Conservation (phyloP, 1,140 invertebrate genomes). For the Neodiprion lecontei region DNA sequence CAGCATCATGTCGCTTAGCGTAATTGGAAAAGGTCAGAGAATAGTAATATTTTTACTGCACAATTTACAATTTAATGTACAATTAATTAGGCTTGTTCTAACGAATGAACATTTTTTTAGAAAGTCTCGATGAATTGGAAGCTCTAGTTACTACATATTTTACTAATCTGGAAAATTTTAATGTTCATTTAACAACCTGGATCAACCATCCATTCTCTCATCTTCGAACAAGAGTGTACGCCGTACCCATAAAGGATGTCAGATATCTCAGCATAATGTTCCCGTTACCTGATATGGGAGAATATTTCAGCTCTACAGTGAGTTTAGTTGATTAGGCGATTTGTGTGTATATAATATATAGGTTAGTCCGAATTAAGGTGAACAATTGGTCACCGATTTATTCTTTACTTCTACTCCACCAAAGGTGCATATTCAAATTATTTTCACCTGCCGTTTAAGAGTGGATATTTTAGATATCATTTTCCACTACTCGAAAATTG, state of each 20-base stretch:
- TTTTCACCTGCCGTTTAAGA: too few relatives aligned
- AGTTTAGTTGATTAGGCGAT: conserved; percentile 47
- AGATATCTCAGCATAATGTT: conserved; percentile 86
- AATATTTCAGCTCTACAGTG: conserved; percentile 86
- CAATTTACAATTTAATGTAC: too few relatives aligned
- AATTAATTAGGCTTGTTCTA: too few relatives aligned
- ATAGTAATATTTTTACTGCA: too few relatives aligned
- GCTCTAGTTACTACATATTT: conserved; percentile 81
- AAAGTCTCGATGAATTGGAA: conserved; percentile 88
- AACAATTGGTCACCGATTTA: too few relatives aligned
- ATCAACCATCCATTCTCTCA: conserved; percentile 81
- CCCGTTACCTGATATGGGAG: conserved; percentile 84
- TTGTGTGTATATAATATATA: too few relatives aligned
- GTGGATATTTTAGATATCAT: too few relatives aligned
- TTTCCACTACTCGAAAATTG: too few relatives aligned
- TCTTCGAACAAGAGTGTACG: conserved; percentile 70
- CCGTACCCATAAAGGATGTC: conserved; percentile 93
- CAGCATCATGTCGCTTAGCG: conserved; percentile 88
- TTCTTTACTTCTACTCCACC: too few relatives aligned
- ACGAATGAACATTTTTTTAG: conserved; percentile 60
- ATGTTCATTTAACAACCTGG: conserved; percentile 78
- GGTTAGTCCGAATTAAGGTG: too few relatives aligned
- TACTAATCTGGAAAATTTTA: conserved; percentile 79
- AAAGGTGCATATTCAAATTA: too few relatives aligned
- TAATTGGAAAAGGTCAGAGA: conserved; percentile 85